These are phyloP conservation scores for Drosophila bunnanda DNA, from an alignment of 2,888 invertebrate species.

Conservation along the genomic window DNA sequence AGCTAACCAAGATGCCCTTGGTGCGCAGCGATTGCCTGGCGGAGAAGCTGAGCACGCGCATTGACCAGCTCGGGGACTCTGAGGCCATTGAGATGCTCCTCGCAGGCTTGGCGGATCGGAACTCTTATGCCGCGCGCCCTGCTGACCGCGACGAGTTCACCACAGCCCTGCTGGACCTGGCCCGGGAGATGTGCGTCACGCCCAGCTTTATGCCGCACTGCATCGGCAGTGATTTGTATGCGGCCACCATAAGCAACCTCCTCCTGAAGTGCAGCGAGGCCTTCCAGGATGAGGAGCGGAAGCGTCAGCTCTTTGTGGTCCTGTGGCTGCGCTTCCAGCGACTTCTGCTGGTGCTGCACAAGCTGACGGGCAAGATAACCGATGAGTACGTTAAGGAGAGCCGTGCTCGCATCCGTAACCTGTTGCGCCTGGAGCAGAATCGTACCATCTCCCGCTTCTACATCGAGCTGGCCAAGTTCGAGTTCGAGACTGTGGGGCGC, in stretches of 20 bases:
- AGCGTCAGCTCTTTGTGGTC: conserved; percentile 85
- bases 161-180: conserved; percentile 78
- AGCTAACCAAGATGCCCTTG: conserved; percentile 86
- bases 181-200: conserved; percentile 86
- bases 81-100: conserved; percentile 86
- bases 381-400: conserved; percentile 61
- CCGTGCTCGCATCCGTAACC: conserved; percentile 86
- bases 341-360: conserved; percentile 85
- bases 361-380: conserved; percentile 83
- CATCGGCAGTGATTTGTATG: conserved; percentile 87
- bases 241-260: conserved; percentile 86
- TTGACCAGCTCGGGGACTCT: conserved; percentile 81
- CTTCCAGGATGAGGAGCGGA: conserved; percentile 83
- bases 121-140: conserved; percentile 51
- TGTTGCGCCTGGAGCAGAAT: conserved; percentile 86
- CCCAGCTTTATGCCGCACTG: conserved; percentile 87
- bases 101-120: conserved; percentile 71
- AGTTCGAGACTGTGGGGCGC: conserved; percentile 85
- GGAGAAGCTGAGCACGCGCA: conserved; percentile 81
- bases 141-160: conserved; percentile 57
- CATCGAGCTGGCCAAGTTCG: conserved; percentile 88
- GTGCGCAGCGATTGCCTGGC: conserved; percentile 85
- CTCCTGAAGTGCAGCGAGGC: conserved; percentile 85
- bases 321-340: conserved; percentile 88
- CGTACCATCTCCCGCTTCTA: conserved; percentile 87